Conservation (phyloP, 2,888 invertebrate genomes). For the Portevinia maculata region DNA sequence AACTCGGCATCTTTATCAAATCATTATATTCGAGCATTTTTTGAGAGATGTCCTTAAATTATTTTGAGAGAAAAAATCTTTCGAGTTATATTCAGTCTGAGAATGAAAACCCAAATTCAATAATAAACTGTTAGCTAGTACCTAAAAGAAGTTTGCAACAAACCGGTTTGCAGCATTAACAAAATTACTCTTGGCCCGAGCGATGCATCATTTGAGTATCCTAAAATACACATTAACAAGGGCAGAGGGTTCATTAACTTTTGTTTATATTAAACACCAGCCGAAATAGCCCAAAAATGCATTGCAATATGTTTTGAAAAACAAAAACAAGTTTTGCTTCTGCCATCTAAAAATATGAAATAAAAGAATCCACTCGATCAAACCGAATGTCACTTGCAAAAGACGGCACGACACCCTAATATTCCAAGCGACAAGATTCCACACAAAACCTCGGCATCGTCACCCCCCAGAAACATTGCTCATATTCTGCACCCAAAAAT, state of each 20-base stretch:
- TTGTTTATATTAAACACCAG: constrained; percentile 12
- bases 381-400: constrained; percentile 71
- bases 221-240: background rate
- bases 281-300: background rate
- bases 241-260: constrained; percentile 54
- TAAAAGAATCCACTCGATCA: constrained; percentile 72
- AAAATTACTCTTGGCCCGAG: background rate
- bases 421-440: constrained; percentile 47
- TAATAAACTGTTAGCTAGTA: too few species aligned
- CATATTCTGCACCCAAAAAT: constrained; percentile 67
- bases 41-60: too few species aligned
- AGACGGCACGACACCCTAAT: constrained; percentile 64
- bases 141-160: too few species aligned
- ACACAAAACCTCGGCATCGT: constrained; percentile 34
- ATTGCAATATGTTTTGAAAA: constrained; percentile 11
- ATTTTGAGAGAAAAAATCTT: too few species aligned
- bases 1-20: too few species aligned
- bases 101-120: too few species aligned
- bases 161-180: background rate
- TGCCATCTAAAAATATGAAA: constrained; percentile 24
- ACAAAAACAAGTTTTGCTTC: constrained; percentile 53
- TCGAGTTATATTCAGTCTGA: too few species aligned
- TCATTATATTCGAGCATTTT: too few species aligned
- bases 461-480: constrained; percentile 43
- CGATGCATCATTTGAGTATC: background rate